A percentile compares a stretch with the other conserved stretches of the same genome.
Conservation (phyloP, 1,140 invertebrate species). For the Proctacanthus coquilletti region DNA sequence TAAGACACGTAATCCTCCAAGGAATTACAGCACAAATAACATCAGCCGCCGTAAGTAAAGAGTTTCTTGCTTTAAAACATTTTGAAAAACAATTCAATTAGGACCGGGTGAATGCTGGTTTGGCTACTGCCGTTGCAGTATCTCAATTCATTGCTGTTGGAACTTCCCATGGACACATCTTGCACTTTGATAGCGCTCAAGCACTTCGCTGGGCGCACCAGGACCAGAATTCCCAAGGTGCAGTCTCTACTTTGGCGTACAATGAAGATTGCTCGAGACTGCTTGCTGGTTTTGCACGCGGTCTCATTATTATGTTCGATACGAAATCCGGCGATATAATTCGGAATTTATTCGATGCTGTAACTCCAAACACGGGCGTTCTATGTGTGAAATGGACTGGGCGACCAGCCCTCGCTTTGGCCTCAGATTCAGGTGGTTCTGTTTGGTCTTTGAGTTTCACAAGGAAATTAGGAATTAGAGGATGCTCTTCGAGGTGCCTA, state of each 20-base stretch:
- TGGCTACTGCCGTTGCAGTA: slow-evolving; percentile 66
- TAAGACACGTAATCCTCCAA: slow-evolving; percentile 67
- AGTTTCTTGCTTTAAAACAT: slow-evolving; percentile 1
- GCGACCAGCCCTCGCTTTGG: slow-evolving; percentile 50
- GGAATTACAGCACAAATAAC: slow-evolving; percentile 73
- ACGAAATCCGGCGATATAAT: slow-evolving; percentile 59
- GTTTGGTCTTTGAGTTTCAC: slow-evolving; percentile 91
- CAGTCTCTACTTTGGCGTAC: slow-evolving; percentile 73
- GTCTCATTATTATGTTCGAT: slow-evolving; percentile 73
- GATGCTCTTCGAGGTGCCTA: slow-evolving; percentile 74
- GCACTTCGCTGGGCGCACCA: slow-evolving; percentile 73
- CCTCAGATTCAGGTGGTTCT: slow-evolving; percentile 91
- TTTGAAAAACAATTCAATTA: too few relatives aligned
- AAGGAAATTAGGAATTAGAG: slow-evolving; percentile 71
- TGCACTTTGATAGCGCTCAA: slow-evolving; percentile 77
- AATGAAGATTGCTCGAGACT: slow-evolving; percentile 76
- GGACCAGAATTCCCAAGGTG: slow-evolving; percentile 56
- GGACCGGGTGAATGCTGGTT: slow-evolving; percentile 79
- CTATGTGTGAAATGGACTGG: slow-evolving; percentile 66
- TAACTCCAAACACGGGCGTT: slow-evolving; percentile 74
- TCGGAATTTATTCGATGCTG: slow-evolving; percentile 65
- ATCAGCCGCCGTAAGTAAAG: slow-evolving; percentile 51
- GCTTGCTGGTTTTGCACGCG: slow-evolving; percentile 68
- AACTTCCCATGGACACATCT: slow-evolving; percentile 79
- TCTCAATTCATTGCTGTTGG: slow-evolving; percentile 72